phyloP scores from a whole-genome alignment of 2,888 invertebrate genomes.

The Deladenus siricidicola region DNA sequence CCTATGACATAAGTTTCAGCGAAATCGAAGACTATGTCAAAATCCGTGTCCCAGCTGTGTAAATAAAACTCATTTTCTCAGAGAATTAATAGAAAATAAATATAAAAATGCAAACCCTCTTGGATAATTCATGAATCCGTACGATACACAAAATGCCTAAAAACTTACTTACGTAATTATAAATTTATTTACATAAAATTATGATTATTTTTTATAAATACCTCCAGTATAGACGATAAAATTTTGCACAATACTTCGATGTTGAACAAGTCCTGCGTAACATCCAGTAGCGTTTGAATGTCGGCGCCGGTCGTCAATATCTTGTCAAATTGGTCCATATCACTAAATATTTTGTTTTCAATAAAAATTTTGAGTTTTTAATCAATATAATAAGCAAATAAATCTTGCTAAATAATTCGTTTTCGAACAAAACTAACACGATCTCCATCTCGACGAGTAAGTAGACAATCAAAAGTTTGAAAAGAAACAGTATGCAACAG shows the following conservation, averaged over 20 bases:
- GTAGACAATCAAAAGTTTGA: slow-evolving; percentile 40
- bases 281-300: slow-evolving; percentile 41
- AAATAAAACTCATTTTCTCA: no score
- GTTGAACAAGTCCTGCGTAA: slow-evolving; percentile 51
- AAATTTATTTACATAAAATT: no score
- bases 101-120: slow-evolving; percentile 7
- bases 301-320: slow-evolving; percentile 40
- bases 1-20: no score
- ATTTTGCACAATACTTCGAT: slow-evolving; percentile 42
- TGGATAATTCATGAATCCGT: slow-evolving; percentile 21
- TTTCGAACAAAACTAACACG: slow-evolving; percentile 36
- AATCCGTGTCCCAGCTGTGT: no score
- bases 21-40: no score
- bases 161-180: neutral
- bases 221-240: slow-evolving; percentile 39
- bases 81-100: no score
- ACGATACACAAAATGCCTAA: slow-evolving; percentile 29
- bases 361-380: neutral
- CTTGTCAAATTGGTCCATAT: slow-evolving; percentile 36
- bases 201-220: no score
- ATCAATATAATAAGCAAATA: no score
- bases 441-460: slow-evolving; percentile 37
- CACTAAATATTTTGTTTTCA: slow-evolving; percentile 29
- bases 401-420: no score
- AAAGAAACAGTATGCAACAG: slow-evolving; percentile 34